Evolutionary conservation across 2,113 vertebrate species (phyloP).

Genomic region (Sebastes schlegelii): DNA sequence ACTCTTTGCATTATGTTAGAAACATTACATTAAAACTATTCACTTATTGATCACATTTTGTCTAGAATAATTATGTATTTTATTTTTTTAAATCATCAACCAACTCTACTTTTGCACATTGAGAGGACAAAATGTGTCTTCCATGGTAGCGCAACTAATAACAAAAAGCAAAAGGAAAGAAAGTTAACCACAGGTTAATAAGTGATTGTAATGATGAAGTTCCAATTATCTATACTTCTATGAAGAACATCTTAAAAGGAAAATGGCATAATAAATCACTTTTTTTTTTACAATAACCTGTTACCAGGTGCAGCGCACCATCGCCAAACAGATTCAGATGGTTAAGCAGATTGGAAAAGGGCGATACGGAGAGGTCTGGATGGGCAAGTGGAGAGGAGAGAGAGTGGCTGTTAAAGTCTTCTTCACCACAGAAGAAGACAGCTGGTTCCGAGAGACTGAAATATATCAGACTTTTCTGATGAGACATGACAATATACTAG

Average conservation of each 20-base stretch:
- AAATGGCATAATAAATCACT: not conserved
- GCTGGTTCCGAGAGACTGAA: conserved; percentile 99
- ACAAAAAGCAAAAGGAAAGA: not conserved
- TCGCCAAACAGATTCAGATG: conserved; percentile 99
- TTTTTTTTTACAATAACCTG: not conserved
- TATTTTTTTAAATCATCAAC: not conserved
- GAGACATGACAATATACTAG: conserved; percentile 98
- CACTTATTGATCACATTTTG: not conserved
- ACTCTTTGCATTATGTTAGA: not conserved
- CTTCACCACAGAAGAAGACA: conserved; percentile 98
- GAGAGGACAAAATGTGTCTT: not conserved
- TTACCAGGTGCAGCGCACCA: conserved; percentile 95
- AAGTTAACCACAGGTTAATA: not conserved
- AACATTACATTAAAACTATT: not conserved
- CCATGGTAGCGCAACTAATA: not conserved
- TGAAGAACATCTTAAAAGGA: not conserved
- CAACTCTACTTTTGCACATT: not conserved
- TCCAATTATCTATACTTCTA: not conserved
- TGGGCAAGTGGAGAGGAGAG: conserved; percentile 97
- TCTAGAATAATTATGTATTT: not conserved
- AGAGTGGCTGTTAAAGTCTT: conserved; percentile 98
- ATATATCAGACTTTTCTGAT: conserved; percentile 99
- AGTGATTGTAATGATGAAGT: not conserved
- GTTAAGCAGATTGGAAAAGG: conserved; percentile 99
- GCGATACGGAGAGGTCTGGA: conserved; percentile 98